Percentiles rank a stretch among this genome's conserved stretches.
Conservation (phyloP, 2,113 vertebrate genomes). For the Axis porcinus region DNA sequence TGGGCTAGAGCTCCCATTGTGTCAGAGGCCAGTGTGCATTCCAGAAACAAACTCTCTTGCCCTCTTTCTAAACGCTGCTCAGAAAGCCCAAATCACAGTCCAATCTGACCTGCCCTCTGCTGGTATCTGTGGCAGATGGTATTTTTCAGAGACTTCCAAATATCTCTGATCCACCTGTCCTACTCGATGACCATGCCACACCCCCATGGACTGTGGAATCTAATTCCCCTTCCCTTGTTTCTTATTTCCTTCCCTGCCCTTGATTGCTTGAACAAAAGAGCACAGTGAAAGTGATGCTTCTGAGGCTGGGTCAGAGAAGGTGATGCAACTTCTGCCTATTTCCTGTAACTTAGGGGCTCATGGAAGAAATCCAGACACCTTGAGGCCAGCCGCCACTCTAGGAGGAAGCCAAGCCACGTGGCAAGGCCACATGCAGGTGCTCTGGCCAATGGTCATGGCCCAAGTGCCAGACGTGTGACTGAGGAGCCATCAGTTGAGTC, state of each 20-base stretch:
- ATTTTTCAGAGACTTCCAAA: not conserved
- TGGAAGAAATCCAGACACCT: not conserved
- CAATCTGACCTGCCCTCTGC: not conserved
- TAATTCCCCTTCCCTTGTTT: not conserved
- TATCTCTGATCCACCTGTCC: not conserved
- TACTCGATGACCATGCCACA: too few species aligned
- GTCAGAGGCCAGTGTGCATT: not conserved
- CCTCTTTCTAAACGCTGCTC: not conserved
- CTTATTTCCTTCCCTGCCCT: not conserved
- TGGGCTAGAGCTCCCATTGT: not conserved
- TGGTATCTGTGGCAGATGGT: not conserved
- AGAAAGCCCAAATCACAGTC: not conserved
- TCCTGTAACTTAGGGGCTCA: not conserved
- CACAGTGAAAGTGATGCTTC: not conserved
- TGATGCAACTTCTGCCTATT: not conserved
- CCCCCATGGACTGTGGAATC: accelerated
- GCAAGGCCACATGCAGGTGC: not conserved
- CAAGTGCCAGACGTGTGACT: not conserved
- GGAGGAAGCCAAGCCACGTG: not conserved
- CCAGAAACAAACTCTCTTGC: not conserved
- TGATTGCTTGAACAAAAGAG: not conserved
- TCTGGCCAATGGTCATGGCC: not conserved
- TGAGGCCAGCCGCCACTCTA: not conserved
- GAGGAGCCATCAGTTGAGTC: not conserved
- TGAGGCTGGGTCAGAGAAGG: not conserved